Percentiles rank a stretch among this genome's conserved stretches.
phyloP scores from a whole-genome alignment of 1,140 invertebrate genomes.

The Lepidurus packardi region DNA sequence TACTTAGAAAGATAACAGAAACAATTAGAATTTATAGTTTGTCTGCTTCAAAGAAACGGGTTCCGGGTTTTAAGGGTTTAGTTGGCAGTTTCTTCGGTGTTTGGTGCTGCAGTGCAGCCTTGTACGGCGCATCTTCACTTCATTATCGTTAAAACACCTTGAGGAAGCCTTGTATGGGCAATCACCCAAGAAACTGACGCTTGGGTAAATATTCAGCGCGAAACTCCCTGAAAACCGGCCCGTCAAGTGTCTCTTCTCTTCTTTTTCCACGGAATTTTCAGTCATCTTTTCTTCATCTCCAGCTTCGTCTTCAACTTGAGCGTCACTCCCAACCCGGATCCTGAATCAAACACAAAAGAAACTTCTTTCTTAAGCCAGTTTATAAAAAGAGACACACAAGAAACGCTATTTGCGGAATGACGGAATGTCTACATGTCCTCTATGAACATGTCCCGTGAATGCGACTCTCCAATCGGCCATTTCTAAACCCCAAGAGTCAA shows the following conservation, averaged over 20 bases:
- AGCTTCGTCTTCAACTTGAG: background rate
- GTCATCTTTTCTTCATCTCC: background rate
- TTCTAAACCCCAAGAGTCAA: background rate
- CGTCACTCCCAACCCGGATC: background rate
- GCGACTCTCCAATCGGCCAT: background rate
- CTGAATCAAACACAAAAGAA: background rate
- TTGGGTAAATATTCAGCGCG: conserved; percentile 5
- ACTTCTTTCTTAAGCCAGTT: background rate
- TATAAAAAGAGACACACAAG: background rate
- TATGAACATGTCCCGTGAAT: background rate
- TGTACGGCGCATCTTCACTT: background rate
- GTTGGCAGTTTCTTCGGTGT: background rate
- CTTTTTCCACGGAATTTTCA: background rate
- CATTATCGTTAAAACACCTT: background rate
- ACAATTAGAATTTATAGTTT: no score
- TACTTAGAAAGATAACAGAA: no score
- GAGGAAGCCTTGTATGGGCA: background rate
- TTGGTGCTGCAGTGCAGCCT: background rate
- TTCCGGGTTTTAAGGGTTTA: background rate
- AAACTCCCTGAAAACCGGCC: background rate
- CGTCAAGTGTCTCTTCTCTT: background rate
- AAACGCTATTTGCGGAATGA: background rate
- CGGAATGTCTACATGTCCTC: background rate
- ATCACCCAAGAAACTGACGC: background rate
- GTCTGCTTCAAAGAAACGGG: background rate